These are phyloP conservation scores for Syndactyla subalaris DNA, from an alignment of 2,797 vertebrate species.

Conservation along the genomic window DNA sequence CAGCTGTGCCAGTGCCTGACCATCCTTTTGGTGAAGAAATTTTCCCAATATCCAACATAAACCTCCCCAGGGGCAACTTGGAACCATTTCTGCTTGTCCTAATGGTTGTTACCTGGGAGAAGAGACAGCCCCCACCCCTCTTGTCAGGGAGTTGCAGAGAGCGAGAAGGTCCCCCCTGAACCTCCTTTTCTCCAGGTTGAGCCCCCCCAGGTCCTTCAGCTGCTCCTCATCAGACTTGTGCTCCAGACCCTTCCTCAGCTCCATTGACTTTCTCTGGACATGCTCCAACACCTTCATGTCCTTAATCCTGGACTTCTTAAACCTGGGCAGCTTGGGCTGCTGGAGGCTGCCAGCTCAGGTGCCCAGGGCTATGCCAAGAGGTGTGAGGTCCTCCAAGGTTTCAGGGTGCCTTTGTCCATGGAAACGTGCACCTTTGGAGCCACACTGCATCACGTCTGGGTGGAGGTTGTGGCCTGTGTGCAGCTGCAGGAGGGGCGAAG, in stretches of 20 bases:
- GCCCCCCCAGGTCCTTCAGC: background rate
- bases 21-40: background rate
- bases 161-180: background rate
- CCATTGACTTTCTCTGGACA: background rate
- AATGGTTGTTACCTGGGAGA: background rate
- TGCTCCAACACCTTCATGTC: rapidly evolving
- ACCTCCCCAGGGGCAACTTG: rapidly evolving
- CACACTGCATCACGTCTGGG: rapidly evolving
- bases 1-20: background rate
- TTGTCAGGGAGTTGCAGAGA: background rate
- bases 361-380: background rate
- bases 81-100: rapidly evolving
- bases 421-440: background rate
- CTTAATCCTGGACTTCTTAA: background rate
- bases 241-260: background rate
- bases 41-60: background rate
- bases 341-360: background rate
- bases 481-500: background rate
- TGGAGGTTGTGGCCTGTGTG: rapidly evolving
- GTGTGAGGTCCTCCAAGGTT: rapidly evolving
- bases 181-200: background rate
- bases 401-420: rapidly evolving
- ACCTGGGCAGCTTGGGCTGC: background rate
- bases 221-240: background rate
- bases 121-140: rapidly evolving